Evolutionary conservation across 2,113 vertebrate species (phyloP), one percentile per base, ranked within the genome.

Genomic region (Melozone crissalis): DNA sequence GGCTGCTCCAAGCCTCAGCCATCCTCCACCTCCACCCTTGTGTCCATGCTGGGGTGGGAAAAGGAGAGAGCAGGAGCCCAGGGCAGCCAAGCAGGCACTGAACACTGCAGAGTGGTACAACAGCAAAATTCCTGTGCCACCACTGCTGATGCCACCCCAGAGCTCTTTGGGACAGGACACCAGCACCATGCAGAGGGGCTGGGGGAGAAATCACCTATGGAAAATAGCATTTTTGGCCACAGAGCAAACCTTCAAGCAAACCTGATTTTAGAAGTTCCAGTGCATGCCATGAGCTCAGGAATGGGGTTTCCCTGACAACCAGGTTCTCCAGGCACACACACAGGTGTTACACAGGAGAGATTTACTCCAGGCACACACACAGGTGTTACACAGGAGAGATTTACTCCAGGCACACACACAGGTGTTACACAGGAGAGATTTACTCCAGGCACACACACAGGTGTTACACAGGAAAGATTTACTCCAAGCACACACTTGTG

Each of bases 271-370:
- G 12, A 65, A 85, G 44, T 11, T 30, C 27, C 35, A 57, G 1
- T 13, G 44, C 22, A 22, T 5, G 33, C 19, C 0, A 0, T 6
- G 28, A 62, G n/a, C 11, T 49, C 35, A 43, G 39, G 46, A 62
- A 31, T 5, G 43, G 26, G 20, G 13, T 15, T 68, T 59, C 30
- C 21, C 46, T 69, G 1, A 3, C 24, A 54, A 39, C 28, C 19
- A 33, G 51, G 23, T 20, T 66, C 47, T 62, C 57, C 37, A 39
- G 47, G 52, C 27, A 78, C 13, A 43, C 5, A 2, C 2, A 19
- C 0, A n/a, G n/a, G 3, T 7, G 7, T 19, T 4, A 15, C 31
- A 61, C 5, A 35, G 35, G 9, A 15, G 55, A 46, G 33, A 43
- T 17, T 15, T 15, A 43, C 43, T 43, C 43, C 43, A 43, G 15